Base-by-base conservation (phyloP, 1,140 invertebrate genomes). In the Pseudomyrmex gracilis region DNA sequence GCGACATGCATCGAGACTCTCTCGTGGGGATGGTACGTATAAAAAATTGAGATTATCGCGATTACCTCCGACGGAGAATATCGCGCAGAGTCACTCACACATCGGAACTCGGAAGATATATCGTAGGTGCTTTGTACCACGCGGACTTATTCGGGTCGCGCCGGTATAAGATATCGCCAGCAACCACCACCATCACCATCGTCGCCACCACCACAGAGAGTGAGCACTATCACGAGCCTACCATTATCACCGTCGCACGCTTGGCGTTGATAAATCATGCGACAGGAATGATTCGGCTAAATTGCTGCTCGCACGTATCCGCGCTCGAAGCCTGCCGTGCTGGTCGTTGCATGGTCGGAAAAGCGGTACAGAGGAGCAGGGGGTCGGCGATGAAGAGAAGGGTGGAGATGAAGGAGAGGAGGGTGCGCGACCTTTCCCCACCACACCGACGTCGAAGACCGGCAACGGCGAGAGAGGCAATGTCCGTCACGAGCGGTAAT, bases 281-380 rank as follows among this genome's bases (percentile, higher is more conserved):
- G 92, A 87, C 86, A 87, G 89, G 90, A 93, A 92, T 93, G 91
- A 93, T 93, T 93, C 90, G 91, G 91, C 92, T 92, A 92, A 92
- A 92, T 92, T 92, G 91, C 91, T 91, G 92, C 91, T 92, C 91
- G 90, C 91, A 86, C 90, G 90, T 91, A 91, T 88, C 74, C 87
- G 90, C 89, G 87, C 85, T 89, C 83, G 85, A 85, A 86, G 77
- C 87, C 86, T 70, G 77, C 83, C 76, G 76, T 67, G 64, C 34
- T 64, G 55, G 49, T 47, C 64, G 82, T 63, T 53, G 70, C 86
- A 83, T 85, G 84, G 71, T 83, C 55, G 85, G 82, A 63, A 34
- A 68, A 70, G 49, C 71, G 58, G 55, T 80, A 45, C 66, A 49
- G 22, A 45, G 58, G 64, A 82, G 60, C 34, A 68, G 20, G 12